Conservation (phyloP, 2,888 invertebrate species). For the Sinotaia quadrata region DNA sequence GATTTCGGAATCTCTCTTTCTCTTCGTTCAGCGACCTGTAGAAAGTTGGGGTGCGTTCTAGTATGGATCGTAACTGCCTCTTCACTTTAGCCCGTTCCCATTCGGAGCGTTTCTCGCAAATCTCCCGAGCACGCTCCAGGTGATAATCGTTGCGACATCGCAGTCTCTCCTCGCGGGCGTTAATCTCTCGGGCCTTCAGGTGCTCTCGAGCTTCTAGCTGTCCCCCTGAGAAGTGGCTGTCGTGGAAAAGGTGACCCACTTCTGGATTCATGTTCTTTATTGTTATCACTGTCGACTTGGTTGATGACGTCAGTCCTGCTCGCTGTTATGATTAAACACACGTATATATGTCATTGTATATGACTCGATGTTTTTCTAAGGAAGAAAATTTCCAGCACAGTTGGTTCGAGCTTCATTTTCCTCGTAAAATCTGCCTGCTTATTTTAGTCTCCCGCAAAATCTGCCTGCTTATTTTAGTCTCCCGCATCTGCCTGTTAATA, state of each 20-base stretch:
- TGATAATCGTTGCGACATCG: neutral
- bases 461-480: too few species aligned
- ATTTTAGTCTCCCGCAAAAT: too few species aligned
- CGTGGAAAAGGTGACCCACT: slow-evolving; percentile 17
- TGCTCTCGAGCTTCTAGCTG: slow-evolving; percentile 17
- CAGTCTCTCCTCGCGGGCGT: slow-evolving; percentile 16
- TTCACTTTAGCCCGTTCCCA: slow-evolving; percentile 15
- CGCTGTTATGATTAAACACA: too few species aligned
- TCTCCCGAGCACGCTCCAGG: slow-evolving; percentile 5
- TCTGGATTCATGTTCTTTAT: neutral
- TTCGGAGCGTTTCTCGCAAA: neutral
- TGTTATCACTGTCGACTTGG: neutral
- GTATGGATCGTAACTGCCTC: neutral
- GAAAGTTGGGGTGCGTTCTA: slow-evolving; percentile 10
- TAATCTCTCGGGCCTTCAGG: slow-evolving; percentile 12
- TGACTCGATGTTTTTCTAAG: too few species aligned
- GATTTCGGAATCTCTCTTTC: neutral
- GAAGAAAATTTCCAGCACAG: too few species aligned
- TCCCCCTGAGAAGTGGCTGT: slow-evolving; percentile 16
- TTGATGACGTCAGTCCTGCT: too few species aligned
- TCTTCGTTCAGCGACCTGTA: slow-evolving; percentile 10
- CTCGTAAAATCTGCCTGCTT: too few species aligned
- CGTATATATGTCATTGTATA: too few species aligned
- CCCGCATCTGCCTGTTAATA: too few species aligned
- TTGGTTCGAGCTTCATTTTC: too few species aligned